Conservation (phyloP, 2,797 vertebrate genomes). For the Coregonus suidteri region DNA sequence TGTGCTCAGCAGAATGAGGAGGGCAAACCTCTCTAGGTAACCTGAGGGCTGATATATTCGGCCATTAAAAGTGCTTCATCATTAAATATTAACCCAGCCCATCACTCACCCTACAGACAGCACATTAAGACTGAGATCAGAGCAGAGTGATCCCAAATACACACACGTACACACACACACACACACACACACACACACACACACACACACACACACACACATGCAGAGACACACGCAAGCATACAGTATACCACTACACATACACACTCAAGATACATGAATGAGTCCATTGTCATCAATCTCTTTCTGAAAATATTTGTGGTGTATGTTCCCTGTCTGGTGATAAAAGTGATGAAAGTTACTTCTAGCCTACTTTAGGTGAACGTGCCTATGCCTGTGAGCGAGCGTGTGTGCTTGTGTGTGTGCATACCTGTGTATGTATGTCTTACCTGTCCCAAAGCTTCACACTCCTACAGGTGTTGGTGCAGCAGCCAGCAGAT, state of each 20-base stretch:
- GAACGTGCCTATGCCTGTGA: background rate
- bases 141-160: conserved; percentile 1
- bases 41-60: background rate
- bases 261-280: background rate
- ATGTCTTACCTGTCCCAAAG: conserved; percentile 79
- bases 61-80: conserved; percentile 3
- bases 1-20: background rate
- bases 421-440: background rate
- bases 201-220: conserved; percentile 4
- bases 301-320: too few species aligned
- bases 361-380: background rate
- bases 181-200: conserved; percentile 4
- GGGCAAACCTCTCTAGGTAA: background rate
- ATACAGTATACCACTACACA: background rate
- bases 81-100: conserved; percentile 5
- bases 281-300: too few species aligned
- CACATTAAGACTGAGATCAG: background rate
- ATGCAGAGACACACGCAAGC: background rate
- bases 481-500: conserved; percentile 80
- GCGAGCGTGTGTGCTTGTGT: too few species aligned
- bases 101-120: conserved; percentile 1
- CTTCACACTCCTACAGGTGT: conserved; percentile 82
- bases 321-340: too few species aligned
- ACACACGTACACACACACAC: background rate
- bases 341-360: too few species aligned